Base-by-base conservation (phyloP, 2,888 invertebrate genomes). In the Cantharis nigra region DNA sequence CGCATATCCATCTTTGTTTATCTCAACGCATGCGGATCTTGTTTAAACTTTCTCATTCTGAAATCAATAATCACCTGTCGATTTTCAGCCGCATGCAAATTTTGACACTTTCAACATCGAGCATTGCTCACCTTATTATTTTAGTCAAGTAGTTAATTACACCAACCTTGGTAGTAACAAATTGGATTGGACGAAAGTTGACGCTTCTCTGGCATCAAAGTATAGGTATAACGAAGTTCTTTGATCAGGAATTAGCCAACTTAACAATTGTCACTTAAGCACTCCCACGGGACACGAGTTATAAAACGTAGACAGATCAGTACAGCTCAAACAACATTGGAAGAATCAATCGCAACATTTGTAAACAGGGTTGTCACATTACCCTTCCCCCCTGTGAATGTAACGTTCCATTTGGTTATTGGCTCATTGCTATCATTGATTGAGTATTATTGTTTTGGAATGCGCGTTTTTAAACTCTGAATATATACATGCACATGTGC, bases 331-430 rank as follows among this genome's bases (percentile, higher is more conserved):
- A 87, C 88, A 88, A 87, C 88, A 88, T 87, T 87, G 87, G 83
- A 89, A 88, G 88, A 89, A 89, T 89, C 89, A 89, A 89, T 89
- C 89, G 89, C 88, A 87, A 89, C 89, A 89, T 88, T 89, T 89
- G 89, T 89, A 89, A 89, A 89, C 89, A 89, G 89, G 88, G 87
- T 88, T 89, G 89, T 89, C 88, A 88, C 88, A 88, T 87, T 86
- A 85, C 87, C 84, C 83, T 80, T 86, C 85, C 86, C 65, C 84
- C 84, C 85, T 78, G 85, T 84, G 82, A 83, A 85, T 86, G 87
- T 86, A 87, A 82, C 86, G 87, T 87, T 86, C 88, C 89, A 88
- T 88, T 89, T 89, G 89, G 89, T 89, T 89, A 89, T 89, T 89
- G 89, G 89, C 89, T 88, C 89, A 89, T 88, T 88, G 88, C 88